Base-by-base conservation (phyloP, 2,797 vertebrate genomes). In the Perodicticus potto region DNA sequence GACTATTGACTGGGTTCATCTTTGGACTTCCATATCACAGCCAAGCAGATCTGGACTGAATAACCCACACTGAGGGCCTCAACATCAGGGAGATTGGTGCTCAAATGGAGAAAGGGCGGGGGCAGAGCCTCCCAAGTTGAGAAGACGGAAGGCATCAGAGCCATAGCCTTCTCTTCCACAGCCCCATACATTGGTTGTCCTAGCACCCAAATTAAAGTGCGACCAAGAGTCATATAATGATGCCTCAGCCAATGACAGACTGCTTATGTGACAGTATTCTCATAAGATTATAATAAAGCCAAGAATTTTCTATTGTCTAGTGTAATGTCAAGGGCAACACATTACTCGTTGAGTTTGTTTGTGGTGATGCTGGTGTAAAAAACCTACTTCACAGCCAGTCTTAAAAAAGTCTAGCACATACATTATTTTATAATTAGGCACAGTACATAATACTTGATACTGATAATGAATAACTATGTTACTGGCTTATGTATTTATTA, bases 21-120 rank as follows among this genome's bases (percentile, higher is more conserved):
- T 84, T 70, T 92, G 70, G 37, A 49, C 16, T n/a, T 93, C 34
- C 17, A 59, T 27, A 34, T 85, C 49, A 59, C 12, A 96, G 43
- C 32, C 88, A 83, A 59, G 74, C 34, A 63, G 85, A 89, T 49
- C 83, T 63, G 37, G 73, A 83, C n/a, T 45, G 34, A 93, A 69
- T 89, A 43, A 82, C 40, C 22, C 3, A 27, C 14, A 23, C 9
- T 45, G 29, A 59, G 72, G 63, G 49, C 29, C 3, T 87, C 53
- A 34, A 70, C 3, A 45, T 55, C 13, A 95, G 22, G 74, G 45
- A 84, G 20, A 77, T 13, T 37, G 55, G 80, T 72, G 12, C 13
- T 77, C n/a, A 27, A 91, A 84, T 25, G n/a, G 17, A 95, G 25
- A 88, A 69, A 80, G 27, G 53, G 43, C 9, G 72, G 32, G 6